Conservation (phyloP, 2,888 invertebrate genomes). For the Boloria euphrosyne region DNA sequence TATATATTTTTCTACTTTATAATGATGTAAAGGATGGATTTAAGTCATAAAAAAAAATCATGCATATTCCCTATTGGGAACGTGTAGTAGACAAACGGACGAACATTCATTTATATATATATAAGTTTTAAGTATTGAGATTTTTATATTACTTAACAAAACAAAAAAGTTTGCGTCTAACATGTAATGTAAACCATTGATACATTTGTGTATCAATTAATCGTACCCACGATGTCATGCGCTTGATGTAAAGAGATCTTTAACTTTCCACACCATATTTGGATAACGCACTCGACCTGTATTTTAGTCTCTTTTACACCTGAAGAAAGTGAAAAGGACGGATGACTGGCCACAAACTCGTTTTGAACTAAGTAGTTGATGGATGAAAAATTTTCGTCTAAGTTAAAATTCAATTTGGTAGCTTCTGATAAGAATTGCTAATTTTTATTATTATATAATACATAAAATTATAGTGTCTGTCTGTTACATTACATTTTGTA, state of each 20-base stretch:
- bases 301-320: slow-evolving; percentile 29
- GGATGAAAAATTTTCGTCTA: slow-evolving; percentile 30
- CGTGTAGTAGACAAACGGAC: too few relatives aligned
- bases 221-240: slow-evolving; percentile 21
- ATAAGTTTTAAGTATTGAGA: too few relatives aligned
- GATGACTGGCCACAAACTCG: slow-evolving; percentile 22
- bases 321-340: slow-evolving; percentile 25
- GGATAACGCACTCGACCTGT: slow-evolving; percentile 32
- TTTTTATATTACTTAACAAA: too few relatives aligned
- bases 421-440: slow-evolving; percentile 21
- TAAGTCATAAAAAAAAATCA: too few relatives aligned
- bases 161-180: too few relatives aligned
- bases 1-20: too few relatives aligned
- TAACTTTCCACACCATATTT: slow-evolving; percentile 35
- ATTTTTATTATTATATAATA: slow-evolving; percentile 11
- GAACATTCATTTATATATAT: too few relatives aligned
- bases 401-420: slow-evolving; percentile 25
- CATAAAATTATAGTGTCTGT: background rate
- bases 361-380: slow-evolving; percentile 20
- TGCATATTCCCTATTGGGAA: too few relatives aligned
- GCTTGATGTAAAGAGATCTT: slow-evolving; percentile 32
- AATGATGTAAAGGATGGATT: too few relatives aligned
- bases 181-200: slow-evolving; percentile 4
- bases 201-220: slow-evolving; percentile 31
- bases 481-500: too few relatives aligned